Evolutionary conservation across 1,140 invertebrate species (phyloP), one percentile per base, ranked within the genome.

Genomic region (Anthonomus grandis): DNA sequence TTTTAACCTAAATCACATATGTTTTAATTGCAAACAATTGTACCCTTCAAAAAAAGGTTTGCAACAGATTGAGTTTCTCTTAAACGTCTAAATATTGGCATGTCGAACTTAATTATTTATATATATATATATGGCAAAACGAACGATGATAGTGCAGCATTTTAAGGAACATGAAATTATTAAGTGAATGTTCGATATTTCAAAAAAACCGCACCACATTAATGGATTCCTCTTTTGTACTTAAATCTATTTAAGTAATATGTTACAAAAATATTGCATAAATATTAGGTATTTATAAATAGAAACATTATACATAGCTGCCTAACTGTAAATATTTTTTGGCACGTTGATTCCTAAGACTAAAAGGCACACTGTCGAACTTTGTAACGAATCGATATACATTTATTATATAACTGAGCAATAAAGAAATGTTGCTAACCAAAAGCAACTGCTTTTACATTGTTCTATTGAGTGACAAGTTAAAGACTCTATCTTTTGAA

Each of bases 231-330:
- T 50, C 48, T 50, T 25, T 37, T 18, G 17, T 42, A 31, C 31
- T 56, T 48, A 55, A 15, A 25, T 18, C 34, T 31, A 8, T 38
- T 49, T 56, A 56, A 53, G 42, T 55, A 55, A 47, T 46, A 39
- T 48, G n/a, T n/a, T 53, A 53, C 50, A 56, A 56, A 56, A 56
- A 56, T 56, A 56, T 56, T 56, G 54, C 54, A 46, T 48, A 47
- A 27, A 18, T 41, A 48, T 56, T 37, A 48, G 54, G 39, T 46
- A 55, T 47, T 55, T 49, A 49, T 49, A 49, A 36, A 49, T 38
- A 39, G 34, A 23, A 23, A 22, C 13, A 45, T 54, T 50, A 57
- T n/a, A n/a, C 15, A 50, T 57, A 57, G 38, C 55, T 57, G 55
- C 55, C 47, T 50, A 57, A 24, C n/a, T 44, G 46, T 49, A 48